Evolutionary conservation across 2,113 vertebrate species (phyloP), one percentile per base, ranked within the genome.

Genomic region (Chitala chitala): DNA sequence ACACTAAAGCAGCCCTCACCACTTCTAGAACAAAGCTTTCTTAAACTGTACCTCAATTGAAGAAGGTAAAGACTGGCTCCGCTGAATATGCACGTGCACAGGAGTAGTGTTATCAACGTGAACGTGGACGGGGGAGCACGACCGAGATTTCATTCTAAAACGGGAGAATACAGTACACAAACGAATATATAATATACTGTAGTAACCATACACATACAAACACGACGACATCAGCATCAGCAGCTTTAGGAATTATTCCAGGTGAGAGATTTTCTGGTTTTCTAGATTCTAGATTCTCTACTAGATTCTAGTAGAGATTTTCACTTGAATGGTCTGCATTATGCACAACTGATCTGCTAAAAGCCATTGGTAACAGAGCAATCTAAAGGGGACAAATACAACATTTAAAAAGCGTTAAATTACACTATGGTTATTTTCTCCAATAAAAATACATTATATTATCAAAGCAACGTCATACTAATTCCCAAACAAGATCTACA

Each of bases 61-160:
- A 42, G 68, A 53, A 26, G 77, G 73, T 10, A 78, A 20, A 36
- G 73, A 71, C 15, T 53, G 72, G 51, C 72, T 69, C 33, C 73
- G 55, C 9, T 75, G 72, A 38, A 78, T 44, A 63, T 75, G 73
- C 20, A 78, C 68, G 29, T 63, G 55, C 31, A 78, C 72, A 15
- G 76, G 66, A 15, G 66, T 71, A 0, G 31, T 10, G 15, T 78
- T 56, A 5, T 65, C 36, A 12, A 42, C 15, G 38, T 71, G 66
- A 6, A 71, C 68, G 36, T 66, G 68, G 40, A 75, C 64, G 26
- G 77, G 68, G 17, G 72, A 75, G 29, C 58, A 75, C 26, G 77
- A 48, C 48, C 73, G 66, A 46, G 68, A 56, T 68, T 78, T 78
- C 71, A 77, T 77, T 7, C 76, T 77, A 46, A 33, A 44, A 59